A percentile compares a stretch with the other conserved stretches of the same genome.
Evolutionary conservation across 2,888 invertebrate species (phyloP).

Genomic region (Trimorus sp.): DNA sequence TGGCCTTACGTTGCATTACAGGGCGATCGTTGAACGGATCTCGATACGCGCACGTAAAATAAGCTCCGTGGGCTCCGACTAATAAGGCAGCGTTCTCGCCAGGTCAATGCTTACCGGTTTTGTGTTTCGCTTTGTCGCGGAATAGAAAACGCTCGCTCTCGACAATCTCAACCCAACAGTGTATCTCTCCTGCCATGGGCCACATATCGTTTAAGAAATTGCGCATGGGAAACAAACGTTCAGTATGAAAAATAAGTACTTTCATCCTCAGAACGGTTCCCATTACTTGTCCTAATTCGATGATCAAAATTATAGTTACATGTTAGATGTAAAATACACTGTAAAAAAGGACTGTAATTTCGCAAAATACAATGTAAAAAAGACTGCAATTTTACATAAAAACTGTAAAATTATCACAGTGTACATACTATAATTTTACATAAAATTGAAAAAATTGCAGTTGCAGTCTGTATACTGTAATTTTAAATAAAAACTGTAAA

Average conservation of each 20-base stretch:
- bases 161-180: conserved; percentile 55
- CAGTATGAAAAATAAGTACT: conserved; percentile 29
- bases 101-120: conserved; percentile 81
- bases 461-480: too few relatives aligned
- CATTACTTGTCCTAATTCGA: conserved; percentile 11
- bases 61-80: conserved; percentile 72
- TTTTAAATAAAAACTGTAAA: too few relatives aligned
- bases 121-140: conserved; percentile 73
- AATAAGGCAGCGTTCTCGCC: conserved; percentile 78
- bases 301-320: too few relatives aligned
- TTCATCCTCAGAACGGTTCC: conserved; percentile 57
- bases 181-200: conserved; percentile 55
- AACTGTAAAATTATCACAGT: too few relatives aligned
- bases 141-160: conserved; percentile 60
- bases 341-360: too few relatives aligned
- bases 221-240: conserved; percentile 55
- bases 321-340: too few relatives aligned
- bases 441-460: too few relatives aligned
- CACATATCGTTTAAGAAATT: conserved; percentile 59
- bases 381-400: too few relatives aligned
- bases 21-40: conserved; percentile 63
- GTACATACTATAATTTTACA: too few relatives aligned
- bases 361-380: too few relatives aligned
- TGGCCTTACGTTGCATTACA: conserved; percentile 62
- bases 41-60: conserved; percentile 71